phyloP scores from a whole-genome alignment of 2,113 vertebrate genomes.

The Rhipidura dahli region DNA sequence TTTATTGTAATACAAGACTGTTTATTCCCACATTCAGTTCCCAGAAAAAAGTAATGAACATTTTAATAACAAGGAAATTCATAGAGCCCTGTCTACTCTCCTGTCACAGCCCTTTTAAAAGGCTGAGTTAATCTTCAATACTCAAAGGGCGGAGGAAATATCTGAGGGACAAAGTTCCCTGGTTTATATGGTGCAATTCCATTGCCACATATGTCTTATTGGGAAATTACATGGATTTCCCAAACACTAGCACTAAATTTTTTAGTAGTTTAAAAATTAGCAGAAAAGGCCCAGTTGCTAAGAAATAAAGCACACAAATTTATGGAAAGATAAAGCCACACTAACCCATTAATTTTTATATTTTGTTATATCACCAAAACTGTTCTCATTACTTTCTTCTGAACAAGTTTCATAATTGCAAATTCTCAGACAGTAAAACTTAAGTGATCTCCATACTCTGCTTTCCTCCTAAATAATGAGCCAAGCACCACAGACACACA shows the following conservation, averaged over 20 bases:
- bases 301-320: not conserved
- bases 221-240: not conserved
- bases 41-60: not conserved
- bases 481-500: not conserved
- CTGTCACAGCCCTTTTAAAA: not conserved
- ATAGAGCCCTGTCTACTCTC: not conserved
- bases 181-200: not conserved
- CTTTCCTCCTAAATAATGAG: not conserved
- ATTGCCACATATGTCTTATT: not conserved
- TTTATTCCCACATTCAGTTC: not conserved
- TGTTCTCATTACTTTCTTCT: not conserved
- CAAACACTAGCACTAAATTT: not conserved
- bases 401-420: not conserved
- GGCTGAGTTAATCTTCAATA: not conserved
- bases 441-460: conserved; percentile 2
- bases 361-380: not conserved
- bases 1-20: not conserved
- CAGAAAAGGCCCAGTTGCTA: not conserved
- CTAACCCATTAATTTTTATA: not conserved
- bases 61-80: not conserved
- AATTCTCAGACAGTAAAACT: conserved; percentile 38
- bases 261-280: not conserved
- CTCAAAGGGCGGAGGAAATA: not conserved
- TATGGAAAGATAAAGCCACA: not conserved
- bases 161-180: not conserved